These are phyloP conservation scores for Mustelus asterias DNA, from an alignment of 2,113 vertebrate genomes.

Conservation along the genomic window DNA sequence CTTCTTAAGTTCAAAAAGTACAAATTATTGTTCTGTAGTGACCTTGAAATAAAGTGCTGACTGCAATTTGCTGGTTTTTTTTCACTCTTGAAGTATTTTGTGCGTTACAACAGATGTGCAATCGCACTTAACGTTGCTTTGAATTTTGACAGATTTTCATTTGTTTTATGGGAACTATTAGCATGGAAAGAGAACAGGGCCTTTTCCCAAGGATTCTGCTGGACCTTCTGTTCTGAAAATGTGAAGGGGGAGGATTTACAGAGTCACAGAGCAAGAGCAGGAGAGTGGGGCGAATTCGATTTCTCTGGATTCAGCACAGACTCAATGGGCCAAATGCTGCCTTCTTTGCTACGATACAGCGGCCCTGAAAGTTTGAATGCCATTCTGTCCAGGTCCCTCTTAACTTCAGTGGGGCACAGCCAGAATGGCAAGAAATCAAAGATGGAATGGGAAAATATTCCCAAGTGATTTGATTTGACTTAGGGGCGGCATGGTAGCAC, in stretches of 20 bases:
- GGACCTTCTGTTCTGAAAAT: neutral
- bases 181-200: neutral
- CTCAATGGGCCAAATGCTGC: neutral
- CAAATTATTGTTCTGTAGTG: neutral
- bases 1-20: conserved; percentile 13
- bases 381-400: neutral
- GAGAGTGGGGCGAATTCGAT: neutral
- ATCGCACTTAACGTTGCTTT: neutral
- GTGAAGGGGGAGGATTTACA: neutral
- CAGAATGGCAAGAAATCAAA: neutral
- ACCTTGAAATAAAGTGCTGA: conserved; percentile 8
- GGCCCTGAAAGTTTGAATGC: neutral
- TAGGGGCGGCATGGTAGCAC: too few species aligned
- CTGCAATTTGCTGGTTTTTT: neutral
- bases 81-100: neutral
- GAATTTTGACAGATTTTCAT: conserved; percentile 3
- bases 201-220: neutral
- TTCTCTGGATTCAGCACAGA: neutral
- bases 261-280: neutral
- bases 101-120: neutral
- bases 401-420: neutral
- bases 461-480: neutral
- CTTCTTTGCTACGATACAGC: neutral
- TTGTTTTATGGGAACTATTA: neutral
- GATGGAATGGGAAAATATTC: neutral